Evolutionary conservation across 2,113 vertebrate species (phyloP), one percentile per base, ranked within the genome.

Genomic region (Pyrgilauda ruficollis): DNA sequence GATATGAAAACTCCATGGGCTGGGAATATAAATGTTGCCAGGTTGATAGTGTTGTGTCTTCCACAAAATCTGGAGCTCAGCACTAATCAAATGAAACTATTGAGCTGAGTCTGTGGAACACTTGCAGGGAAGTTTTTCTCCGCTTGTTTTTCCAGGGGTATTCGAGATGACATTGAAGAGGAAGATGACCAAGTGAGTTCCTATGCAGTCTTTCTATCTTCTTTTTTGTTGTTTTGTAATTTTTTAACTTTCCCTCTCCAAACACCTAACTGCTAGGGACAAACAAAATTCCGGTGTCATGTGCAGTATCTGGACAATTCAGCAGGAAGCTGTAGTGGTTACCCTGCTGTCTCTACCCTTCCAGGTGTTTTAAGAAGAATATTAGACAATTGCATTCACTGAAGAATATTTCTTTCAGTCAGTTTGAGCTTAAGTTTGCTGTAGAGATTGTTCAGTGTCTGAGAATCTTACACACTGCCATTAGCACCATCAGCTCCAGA

Each of bases 41-140:
- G 96, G 96, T 67, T 93, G 79, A 96, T 97, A 96, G 96, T 97
- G 97, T 98, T 97, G 94, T 97, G 94, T 93, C 94, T 97, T 97
- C 98, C 93, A 94, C n/a, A 1, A 78, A 61, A 44, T 72, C 81
- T 52, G 97, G 93, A 97, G 95, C 97, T 97, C 97, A 96, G 97
- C 97, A 97, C 96, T 98, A 78, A 96, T 73, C 81, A 93, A 46
- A 28, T 98, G 75, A 97, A 97, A 97, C 92, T 92, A 16, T 92
- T 98, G 96, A 98, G 97, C 97, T 98, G 98, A 98, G 98, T 99
- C 97, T 99, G 98, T 98, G 99, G 99, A 99, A 99, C 98, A 99
- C 99, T 98, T 98, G 99, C 99, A 99, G 99, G 99, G 99, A 99
- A 99, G 99, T 99, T 99, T 99, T 99, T 99, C 99, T 99, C 98